Conservation (phyloP, 2,797 vertebrate genomes). For the Pipistrellus kuhlii region DNA sequence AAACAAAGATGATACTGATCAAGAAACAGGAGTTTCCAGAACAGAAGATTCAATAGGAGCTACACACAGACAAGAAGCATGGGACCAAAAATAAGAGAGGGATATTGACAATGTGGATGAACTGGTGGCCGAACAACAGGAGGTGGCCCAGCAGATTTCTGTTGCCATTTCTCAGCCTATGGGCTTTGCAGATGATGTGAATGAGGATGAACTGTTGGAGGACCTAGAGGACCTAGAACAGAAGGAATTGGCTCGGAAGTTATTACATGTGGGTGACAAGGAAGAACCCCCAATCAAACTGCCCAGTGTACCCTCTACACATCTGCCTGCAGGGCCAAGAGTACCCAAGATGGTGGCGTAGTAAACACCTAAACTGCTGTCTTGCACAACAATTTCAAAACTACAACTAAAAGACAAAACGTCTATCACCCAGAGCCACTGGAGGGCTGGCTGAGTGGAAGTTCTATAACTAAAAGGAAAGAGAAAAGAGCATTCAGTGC, state of each 20-base stretch:
- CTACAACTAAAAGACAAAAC: no score
- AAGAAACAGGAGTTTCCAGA: constrained; percentile 84
- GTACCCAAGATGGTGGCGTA: constrained; percentile 13
- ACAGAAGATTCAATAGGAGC: constrained; percentile 82
- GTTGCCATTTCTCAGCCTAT: constrained; percentile 79
- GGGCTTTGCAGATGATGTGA: constrained; percentile 80
- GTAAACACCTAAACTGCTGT: no score
- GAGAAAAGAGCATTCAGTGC: no score
- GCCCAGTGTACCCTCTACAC: constrained; percentile 69
- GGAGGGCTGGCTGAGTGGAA: no score
- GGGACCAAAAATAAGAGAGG: constrained; percentile 81
- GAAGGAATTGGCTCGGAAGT: constrained; percentile 74
- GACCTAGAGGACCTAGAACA: constrained; percentile 81
- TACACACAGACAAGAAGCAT: constrained; percentile 77
- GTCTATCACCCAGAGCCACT: no score
- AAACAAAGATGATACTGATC: constrained; percentile 79
- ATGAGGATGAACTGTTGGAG: constrained; percentile 82
- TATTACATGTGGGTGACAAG: constrained; percentile 68
- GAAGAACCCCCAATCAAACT: constrained; percentile 29
- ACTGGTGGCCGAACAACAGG: constrained; percentile 81
- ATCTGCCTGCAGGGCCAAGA: constrained; percentile 68
- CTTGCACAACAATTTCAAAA: no score
- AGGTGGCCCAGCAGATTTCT: constrained; percentile 82
- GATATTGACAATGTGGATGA: constrained; percentile 83
- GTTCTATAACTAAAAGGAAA: no score